A percentile compares a stretch with the other conserved stretches of the same genome.
These are phyloP conservation scores for Tetramorium simillimum DNA, from an alignment of 1,140 invertebrate species.

Conservation along the genomic window DNA sequence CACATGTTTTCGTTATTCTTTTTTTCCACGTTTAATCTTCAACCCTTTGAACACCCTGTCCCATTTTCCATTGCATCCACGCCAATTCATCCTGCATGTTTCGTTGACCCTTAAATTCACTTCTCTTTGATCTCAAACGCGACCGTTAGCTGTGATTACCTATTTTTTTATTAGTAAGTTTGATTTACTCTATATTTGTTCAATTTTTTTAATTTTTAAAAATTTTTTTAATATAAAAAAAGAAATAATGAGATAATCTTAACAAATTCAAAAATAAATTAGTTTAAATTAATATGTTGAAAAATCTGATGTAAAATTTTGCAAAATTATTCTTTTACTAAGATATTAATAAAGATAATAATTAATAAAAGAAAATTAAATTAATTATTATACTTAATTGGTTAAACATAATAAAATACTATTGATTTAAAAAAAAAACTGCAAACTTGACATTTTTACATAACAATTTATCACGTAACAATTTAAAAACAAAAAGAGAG, in stretches of 20 bases:
- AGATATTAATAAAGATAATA: too few species aligned
- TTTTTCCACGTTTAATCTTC: conserved; percentile 34
- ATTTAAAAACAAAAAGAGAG: background rate
- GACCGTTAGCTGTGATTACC: conserved; percentile 4
- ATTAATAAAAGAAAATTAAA: too few species aligned
- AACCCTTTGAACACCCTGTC: conserved; percentile 27
- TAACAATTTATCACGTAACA: background rate
- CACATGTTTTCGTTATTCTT: background rate
- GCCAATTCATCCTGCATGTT: conserved; percentile 16
- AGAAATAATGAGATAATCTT: background rate
- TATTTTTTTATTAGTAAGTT: background rate
- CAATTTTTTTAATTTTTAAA: background rate
- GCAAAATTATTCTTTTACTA: background rate
- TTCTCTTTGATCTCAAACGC: conserved; percentile 1
- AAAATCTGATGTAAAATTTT: background rate
- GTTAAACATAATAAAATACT: background rate
- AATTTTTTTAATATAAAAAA: background rate
- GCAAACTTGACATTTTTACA: background rate
- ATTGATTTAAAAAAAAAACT: background rate
- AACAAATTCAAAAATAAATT: background rate
- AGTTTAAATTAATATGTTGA: background rate
- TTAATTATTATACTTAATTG: conserved; percentile 3
- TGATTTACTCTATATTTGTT: background rate
- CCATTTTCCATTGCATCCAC: conserved; percentile 7
- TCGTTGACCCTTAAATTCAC: conserved; percentile 41